These are phyloP conservation scores for Hippopotamus amphibius DNA, from an alignment of 2,113 vertebrate genomes.

Conservation along the genomic window DNA sequence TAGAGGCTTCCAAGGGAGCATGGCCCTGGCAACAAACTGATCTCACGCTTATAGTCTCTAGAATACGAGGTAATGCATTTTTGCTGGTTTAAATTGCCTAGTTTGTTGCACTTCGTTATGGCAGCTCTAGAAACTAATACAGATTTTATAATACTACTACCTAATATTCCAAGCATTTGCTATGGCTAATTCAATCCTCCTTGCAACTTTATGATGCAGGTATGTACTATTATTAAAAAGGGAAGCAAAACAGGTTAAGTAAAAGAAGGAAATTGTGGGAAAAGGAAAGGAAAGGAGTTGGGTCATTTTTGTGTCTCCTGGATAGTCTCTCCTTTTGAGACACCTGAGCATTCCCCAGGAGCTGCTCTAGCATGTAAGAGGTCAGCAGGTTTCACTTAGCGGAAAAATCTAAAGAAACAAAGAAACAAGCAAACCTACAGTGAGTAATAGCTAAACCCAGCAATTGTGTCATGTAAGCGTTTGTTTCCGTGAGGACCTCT, in stretches of 20 bases:
- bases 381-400: not conserved
- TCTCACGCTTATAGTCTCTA: not conserved
- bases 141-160: not conserved
- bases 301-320: not conserved
- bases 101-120: not conserved
- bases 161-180: not conserved
- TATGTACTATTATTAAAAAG: not conserved
- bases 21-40: not conserved
- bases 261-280: not conserved
- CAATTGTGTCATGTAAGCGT: fast-evolving
- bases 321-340: not conserved
- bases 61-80: not conserved
- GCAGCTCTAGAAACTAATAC: not conserved
- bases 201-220: not conserved
- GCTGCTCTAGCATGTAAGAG: not conserved
- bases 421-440: not conserved
- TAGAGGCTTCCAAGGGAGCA: not conserved
- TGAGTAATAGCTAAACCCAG: fast-evolving
- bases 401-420: not conserved
- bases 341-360: not conserved
- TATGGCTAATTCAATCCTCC: not conserved
- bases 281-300: not conserved
- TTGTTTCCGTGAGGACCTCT: not conserved
- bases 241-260: not conserved
- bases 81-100: not conserved